Conservation (phyloP, 2,888 invertebrate species). For the Pachliopta kotzebuea region DNA sequence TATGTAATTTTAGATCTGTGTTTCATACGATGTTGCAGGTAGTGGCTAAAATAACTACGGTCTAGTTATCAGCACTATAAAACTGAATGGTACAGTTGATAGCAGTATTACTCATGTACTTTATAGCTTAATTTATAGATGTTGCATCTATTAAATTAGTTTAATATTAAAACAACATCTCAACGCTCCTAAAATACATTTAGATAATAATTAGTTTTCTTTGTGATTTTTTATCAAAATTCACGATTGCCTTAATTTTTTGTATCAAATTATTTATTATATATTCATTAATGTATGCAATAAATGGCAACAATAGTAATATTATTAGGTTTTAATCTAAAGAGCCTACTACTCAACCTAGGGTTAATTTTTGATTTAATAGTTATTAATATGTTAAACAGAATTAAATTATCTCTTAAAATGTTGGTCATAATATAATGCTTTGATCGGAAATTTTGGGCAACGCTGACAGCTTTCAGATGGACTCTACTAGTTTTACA, state of each 20-base stretch:
- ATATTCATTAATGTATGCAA: not conserved
- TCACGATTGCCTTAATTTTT: not conserved
- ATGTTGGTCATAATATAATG: no score
- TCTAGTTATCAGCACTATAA: conserved; percentile 26
- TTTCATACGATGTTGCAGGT: conserved; percentile 32
- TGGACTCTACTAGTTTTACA: no score
- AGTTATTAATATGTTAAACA: no score
- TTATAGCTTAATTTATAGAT: conserved; percentile 3
- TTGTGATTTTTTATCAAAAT: no score
- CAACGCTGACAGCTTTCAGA: no score
- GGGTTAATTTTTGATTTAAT: no score
- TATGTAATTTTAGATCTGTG: conserved; percentile 35
- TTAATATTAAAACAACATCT: not conserved
- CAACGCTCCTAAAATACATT: not conserved
- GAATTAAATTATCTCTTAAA: no score
- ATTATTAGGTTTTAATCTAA: no score
- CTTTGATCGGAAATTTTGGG: no score
- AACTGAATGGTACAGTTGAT: conserved; percentile 24
- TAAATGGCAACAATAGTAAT: no score
- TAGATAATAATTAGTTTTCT: not conserved
- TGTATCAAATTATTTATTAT: not conserved
- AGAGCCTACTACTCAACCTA: no score
- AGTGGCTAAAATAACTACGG: conserved; percentile 28
- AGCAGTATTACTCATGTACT: conserved; percentile 18
- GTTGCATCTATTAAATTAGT: not conserved